Percentiles rank a stretch among this genome's conserved stretches.
Conservation (phyloP, 1,140 invertebrate species). For the Calliopsis andreniformis region DNA sequence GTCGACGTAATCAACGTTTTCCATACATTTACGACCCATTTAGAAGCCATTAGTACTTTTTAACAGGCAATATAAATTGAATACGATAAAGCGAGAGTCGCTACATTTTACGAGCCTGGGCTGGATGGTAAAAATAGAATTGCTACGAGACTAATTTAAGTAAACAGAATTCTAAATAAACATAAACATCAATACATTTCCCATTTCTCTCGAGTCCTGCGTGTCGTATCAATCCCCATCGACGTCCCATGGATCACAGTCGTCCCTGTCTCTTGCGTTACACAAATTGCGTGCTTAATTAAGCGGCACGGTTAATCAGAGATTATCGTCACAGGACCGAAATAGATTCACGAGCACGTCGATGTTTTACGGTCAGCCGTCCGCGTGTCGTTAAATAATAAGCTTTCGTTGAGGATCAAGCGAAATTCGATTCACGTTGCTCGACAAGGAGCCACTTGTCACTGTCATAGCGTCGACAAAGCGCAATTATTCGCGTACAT, state of each 20-base stretch:
- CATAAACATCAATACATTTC: background rate
- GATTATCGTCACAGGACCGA: conserved; percentile 28
- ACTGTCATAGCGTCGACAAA: too few relatives aligned
- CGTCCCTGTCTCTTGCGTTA: background rate
- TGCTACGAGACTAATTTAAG: too few relatives aligned
- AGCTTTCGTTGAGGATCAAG: background rate
- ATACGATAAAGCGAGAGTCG: background rate
- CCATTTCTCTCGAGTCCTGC: background rate
- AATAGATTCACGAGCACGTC: conserved; percentile 12
- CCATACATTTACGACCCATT: background rate
- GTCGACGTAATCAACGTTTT: background rate
- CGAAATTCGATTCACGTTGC: background rate
- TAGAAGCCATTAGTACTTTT: background rate
- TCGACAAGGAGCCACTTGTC: too few relatives aligned
- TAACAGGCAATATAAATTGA: background rate
- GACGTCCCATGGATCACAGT: background rate
- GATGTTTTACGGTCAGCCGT: conserved; percentile 17
- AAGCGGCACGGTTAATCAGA: conserved; percentile 26
- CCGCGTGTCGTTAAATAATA: conserved; percentile 22
- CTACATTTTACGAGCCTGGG: too few relatives aligned
- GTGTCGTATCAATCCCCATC: background rate
- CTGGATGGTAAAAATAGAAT: too few relatives aligned
- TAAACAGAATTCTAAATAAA: too few relatives aligned
- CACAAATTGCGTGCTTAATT: conserved; percentile 26
- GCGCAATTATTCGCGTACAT: too few relatives aligned